phyloP scores from a whole-genome alignment of 1,140 invertebrate genomes.

The Araneus ventricosus region DNA sequence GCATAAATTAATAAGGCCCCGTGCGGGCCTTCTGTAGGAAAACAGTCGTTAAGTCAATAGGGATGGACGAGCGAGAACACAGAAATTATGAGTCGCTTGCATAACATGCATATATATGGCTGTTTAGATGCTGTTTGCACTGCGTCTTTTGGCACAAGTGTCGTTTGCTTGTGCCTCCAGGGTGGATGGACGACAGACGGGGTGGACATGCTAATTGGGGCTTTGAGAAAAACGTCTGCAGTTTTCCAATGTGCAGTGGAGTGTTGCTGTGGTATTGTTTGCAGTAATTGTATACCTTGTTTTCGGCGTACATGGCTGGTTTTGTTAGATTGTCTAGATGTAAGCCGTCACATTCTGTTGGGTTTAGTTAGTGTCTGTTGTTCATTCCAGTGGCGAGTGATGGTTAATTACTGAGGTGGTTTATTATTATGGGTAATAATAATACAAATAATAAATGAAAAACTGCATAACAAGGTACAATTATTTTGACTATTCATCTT shows the following conservation, averaged over 20 bases:
- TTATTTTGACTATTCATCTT: too few relatives aligned
- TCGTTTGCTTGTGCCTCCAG: neutral
- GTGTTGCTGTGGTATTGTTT: neutral
- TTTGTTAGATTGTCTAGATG: too few relatives aligned
- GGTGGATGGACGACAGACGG: neutral
- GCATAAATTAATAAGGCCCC: slow-evolving; percentile 28
- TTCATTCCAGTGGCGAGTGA: too few relatives aligned
- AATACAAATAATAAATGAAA: too few relatives aligned
- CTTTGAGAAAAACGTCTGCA: neutral
- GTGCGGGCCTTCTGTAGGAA: neutral
- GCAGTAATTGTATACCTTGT: neutral
- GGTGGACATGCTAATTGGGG: neutral
- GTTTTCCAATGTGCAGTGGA: neutral
- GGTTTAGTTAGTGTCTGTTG: too few relatives aligned
- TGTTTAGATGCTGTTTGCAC: slow-evolving; percentile 21
- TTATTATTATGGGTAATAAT: too few relatives aligned
- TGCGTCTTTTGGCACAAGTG: neutral
- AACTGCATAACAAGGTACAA: too few relatives aligned
- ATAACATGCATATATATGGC: slow-evolving; percentile 18
- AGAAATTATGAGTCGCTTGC: slow-evolving; percentile 6
- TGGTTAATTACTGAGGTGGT: too few relatives aligned
- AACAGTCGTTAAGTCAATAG: slow-evolving; percentile 32
- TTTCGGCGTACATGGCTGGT: neutral
- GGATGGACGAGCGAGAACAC: neutral
- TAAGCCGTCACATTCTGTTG: too few relatives aligned